Evolutionary conservation across 2,888 invertebrate genomes (phyloP).

Genomic region (Masnerella sp.): DNA sequence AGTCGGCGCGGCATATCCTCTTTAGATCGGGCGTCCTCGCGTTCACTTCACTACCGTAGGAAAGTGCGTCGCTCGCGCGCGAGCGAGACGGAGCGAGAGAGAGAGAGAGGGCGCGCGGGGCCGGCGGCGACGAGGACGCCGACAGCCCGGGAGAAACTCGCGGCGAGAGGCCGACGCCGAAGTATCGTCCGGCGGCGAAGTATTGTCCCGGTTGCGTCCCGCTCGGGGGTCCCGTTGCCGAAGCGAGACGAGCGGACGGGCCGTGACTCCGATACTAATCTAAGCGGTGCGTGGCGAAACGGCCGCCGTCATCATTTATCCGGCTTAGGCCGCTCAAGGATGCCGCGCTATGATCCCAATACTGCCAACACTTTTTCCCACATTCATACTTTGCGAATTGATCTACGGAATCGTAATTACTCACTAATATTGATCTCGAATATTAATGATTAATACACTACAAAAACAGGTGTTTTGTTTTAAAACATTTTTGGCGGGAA

Average conservation of each 20-base stretch:
- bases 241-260: slow-evolving; percentile 63
- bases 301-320: slow-evolving; percentile 73
- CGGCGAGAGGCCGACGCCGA: slow-evolving; percentile 60
- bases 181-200: slow-evolving; percentile 63
- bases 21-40: slow-evolving; percentile 45
- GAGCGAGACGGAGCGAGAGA: slow-evolving; percentile 44
- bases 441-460: too few relatives aligned
- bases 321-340: slow-evolving; percentile 72
- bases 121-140: slow-evolving; percentile 45
- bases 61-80: too few relatives aligned
- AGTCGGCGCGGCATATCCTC: slow-evolving; percentile 48
- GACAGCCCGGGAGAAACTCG: slow-evolving; percentile 51
- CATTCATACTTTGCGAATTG: too few relatives aligned
- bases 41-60: slow-evolving; percentile 45
- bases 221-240: slow-evolving; percentile 76
- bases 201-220: slow-evolving; percentile 73
- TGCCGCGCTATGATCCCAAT: too few relatives aligned
- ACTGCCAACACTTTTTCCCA: too few relatives aligned
- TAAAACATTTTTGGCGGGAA: too few relatives aligned
- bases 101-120: slow-evolving; percentile 27
- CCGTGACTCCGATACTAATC: slow-evolving; percentile 73
- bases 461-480: too few relatives aligned
- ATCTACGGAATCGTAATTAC: too few relatives aligned
- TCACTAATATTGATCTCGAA: too few relatives aligned
- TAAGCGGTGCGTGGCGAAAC: slow-evolving; percentile 61